Conservation (phyloP, 1,140 invertebrate species). For the Anthonomus grandis region DNA sequence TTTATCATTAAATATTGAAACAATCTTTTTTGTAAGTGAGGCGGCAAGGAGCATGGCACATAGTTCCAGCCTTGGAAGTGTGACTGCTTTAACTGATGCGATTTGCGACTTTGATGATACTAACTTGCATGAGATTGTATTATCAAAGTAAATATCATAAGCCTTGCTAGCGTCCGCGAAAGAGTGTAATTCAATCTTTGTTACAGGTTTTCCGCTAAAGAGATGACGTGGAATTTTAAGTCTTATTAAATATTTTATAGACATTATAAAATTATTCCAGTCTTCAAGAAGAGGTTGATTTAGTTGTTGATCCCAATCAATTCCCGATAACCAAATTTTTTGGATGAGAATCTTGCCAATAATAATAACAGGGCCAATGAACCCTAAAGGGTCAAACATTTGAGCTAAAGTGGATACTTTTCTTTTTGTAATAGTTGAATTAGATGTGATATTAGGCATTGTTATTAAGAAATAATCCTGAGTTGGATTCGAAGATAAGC, state of each 20-base stretch:
- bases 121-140: no score
- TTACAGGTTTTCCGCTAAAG: not conserved
- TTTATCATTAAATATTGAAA: not conserved
- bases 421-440: not conserved
- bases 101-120: slow-evolving; percentile 17
- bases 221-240: not conserved
- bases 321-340: slow-evolving; percentile 39
- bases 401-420: slow-evolving; percentile 42
- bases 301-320: slow-evolving; percentile 44
- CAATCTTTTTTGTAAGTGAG: no score
- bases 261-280: not conserved
- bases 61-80: slow-evolving; percentile 27
- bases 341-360: slow-evolving; percentile 48
- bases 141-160: no score
- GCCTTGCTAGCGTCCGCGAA: slow-evolving; percentile 42
- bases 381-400: no score
- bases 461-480: not conserved
- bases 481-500: slow-evolving; percentile 5
- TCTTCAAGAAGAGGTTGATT: not conserved
- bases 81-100: slow-evolving; percentile 17
- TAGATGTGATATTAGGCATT: not conserved
- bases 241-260: not conserved
- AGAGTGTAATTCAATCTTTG: slow-evolving; percentile 15
- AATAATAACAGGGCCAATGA: no score
- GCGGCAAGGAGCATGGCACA: slow-evolving; percentile 20